Conservation (phyloP, 2,888 invertebrate genomes). For the Amphipyra berbera region DNA sequence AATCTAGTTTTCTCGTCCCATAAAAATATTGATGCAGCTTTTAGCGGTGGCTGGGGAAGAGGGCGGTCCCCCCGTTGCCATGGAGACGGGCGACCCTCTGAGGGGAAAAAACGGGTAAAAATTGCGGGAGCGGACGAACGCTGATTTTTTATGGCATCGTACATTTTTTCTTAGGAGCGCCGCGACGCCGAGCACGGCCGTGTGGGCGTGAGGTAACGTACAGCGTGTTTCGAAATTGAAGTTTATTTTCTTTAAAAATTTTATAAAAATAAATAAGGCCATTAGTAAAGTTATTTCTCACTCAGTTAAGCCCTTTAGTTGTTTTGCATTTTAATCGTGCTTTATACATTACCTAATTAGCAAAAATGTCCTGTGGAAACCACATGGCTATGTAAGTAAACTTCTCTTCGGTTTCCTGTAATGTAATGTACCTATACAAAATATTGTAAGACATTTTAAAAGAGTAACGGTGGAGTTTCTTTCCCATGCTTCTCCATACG, state of each 20-base stretch:
- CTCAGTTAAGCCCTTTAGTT: too few relatives aligned
- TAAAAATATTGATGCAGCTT: constrained; percentile 87
- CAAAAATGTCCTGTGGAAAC: too few relatives aligned
- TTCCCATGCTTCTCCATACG: too few relatives aligned
- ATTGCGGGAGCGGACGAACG: constrained; percentile 87
- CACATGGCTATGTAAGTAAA: too few relatives aligned
- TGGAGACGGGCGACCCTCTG: constrained; percentile 85
- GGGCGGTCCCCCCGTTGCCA: constrained; percentile 76
- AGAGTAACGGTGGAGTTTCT: too few relatives aligned
- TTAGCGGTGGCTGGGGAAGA: constrained; percentile 73
- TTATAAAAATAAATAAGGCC: neutral
- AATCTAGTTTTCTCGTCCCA: constrained; percentile 69
- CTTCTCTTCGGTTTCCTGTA: too few relatives aligned
- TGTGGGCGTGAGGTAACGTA: constrained; percentile 70
- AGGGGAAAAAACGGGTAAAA: constrained; percentile 90
- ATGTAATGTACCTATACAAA: too few relatives aligned
- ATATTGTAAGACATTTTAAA: too few relatives aligned
- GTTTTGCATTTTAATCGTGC: too few relatives aligned
- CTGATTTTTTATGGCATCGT: constrained; percentile 89
- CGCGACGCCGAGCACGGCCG: constrained; percentile 71
- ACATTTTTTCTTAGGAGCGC: constrained; percentile 87
- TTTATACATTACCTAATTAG: too few relatives aligned
- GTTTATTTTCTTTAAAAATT: neutral
- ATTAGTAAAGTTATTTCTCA: neutral
- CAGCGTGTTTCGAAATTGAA: constrained; percentile 64